These are phyloP conservation scores for Electrophaes corylata DNA, from an alignment of 2,888 invertebrate species.

Conservation along the genomic window DNA sequence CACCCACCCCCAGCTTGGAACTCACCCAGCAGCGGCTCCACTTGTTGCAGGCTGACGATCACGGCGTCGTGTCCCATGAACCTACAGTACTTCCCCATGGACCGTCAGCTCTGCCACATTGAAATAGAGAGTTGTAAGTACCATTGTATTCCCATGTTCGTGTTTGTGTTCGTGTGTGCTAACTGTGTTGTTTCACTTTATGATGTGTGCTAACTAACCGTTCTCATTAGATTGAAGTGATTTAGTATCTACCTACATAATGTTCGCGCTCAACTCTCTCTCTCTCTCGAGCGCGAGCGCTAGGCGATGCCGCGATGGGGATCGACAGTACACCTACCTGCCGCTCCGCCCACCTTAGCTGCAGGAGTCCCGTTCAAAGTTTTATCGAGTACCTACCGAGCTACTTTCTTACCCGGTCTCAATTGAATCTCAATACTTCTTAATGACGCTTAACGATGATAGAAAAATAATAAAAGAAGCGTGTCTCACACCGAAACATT, in stretches of 20 bases:
- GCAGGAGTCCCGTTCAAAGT: constrained; percentile 7
- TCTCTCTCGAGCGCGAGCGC: constrained; percentile 15
- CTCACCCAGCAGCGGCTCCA: constrained; percentile 14
- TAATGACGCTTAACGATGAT: constrained; percentile 48
- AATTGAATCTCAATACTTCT: not conserved
- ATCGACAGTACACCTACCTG: constrained; percentile 25
- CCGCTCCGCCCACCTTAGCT: too few species aligned
- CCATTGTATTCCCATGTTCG: constrained; percentile 38
- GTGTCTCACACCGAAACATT: constrained; percentile 57
- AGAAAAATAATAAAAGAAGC: constrained; percentile 57
- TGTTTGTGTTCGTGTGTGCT: constrained; percentile 19
- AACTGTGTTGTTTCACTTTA: constrained; percentile 23
- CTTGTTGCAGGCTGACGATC: constrained; percentile 90
- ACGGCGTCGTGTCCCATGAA: constrained; percentile 97
- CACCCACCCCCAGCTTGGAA: not conserved
- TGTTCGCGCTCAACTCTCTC: constrained; percentile 4
- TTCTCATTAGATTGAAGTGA: constrained; percentile 17
- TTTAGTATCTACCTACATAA: too few species aligned
- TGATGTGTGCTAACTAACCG: constrained; percentile 25
- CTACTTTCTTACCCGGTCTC: not conserved
- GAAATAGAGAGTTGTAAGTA: constrained; percentile 98
- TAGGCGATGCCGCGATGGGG: constrained; percentile 27
- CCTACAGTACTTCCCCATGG: constrained; percentile 97
- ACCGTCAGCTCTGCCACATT: constrained; percentile 95
- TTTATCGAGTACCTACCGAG: not conserved